These are phyloP conservation scores for Columba janthina DNA, from an alignment of 2,113 vertebrate species.

Conservation along the genomic window DNA sequence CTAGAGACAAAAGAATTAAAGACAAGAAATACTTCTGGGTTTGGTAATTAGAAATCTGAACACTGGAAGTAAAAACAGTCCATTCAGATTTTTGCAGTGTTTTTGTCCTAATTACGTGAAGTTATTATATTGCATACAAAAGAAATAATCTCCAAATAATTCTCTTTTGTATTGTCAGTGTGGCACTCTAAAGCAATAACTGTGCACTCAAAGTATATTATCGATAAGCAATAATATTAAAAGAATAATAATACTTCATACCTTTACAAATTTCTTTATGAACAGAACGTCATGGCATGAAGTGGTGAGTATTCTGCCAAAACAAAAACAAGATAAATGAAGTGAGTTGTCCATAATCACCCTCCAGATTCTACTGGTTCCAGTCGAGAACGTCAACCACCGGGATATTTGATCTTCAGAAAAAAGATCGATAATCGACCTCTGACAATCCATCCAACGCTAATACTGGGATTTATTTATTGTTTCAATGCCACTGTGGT, in stretches of 20 bases:
- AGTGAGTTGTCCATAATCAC: neutral
- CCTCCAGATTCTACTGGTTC: neutral
- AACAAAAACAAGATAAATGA: neutral
- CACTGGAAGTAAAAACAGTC: neutral
- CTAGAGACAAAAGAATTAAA: neutral
- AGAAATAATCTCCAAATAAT: neutral
- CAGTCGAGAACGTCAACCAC: neutral
- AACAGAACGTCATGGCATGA: neutral
- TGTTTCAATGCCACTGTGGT: neutral
- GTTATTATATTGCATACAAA: neutral
- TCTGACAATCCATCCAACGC: neutral
- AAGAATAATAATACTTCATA: neutral
- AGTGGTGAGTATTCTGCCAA: neutral
- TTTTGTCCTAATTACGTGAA: neutral
- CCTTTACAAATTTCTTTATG: neutral
- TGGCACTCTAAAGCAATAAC: neutral
- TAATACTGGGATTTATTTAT: neutral
- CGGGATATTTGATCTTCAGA: neutral
- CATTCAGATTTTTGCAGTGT: neutral
- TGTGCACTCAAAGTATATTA: neutral
- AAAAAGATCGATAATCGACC: neutral
- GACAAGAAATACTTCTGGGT: neutral
- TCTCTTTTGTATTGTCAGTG: neutral
- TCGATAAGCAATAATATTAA: neutral
- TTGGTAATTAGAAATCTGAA: neutral